Conservation (phyloP, 2,888 invertebrate genomes). For the Oxycera nigricornis region DNA sequence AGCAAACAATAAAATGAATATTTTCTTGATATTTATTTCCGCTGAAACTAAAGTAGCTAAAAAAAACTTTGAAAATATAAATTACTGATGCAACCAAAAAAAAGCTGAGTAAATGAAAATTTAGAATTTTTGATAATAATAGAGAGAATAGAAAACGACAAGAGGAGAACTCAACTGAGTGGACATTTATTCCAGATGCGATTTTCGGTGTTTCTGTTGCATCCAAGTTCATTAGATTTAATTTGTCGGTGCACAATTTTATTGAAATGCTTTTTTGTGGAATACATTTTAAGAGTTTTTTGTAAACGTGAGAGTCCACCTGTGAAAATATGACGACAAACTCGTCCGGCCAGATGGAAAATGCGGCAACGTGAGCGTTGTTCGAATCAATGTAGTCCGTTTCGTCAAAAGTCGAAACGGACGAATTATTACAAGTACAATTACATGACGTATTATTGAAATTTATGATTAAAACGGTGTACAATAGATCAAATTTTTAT, state of each 20-base stretch:
- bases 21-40: slow-evolving; percentile 32
- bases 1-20: too few relatives aligned
- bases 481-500: slow-evolving; percentile 12
- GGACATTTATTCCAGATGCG: slow-evolving; percentile 17
- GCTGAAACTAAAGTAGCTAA: slow-evolving; percentile 28
- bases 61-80: slow-evolving; percentile 13
- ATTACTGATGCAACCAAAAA: not conserved
- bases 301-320: not conserved
- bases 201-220: not conserved
- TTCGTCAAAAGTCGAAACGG: not conserved
- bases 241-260: slow-evolving; percentile 22
- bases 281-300: not conserved
- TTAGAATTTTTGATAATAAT: slow-evolving; percentile 32
- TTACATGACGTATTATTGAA: slow-evolving; percentile 18
- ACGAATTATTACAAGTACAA: slow-evolving; percentile 1
- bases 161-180: not conserved
- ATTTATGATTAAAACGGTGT: not conserved
- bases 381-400: not conserved
- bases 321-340: not conserved
- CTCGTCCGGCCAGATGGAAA: not conserved
- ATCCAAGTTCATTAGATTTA: not conserved
- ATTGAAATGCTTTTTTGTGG: not conserved
- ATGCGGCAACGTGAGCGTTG: not conserved
- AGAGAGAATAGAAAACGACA: not conserved
- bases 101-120: slow-evolving; percentile 1